Percentiles rank a stretch among this genome's conserved stretches.
These are phyloP conservation scores for Parotia lawesii DNA, from an alignment of 2,113 vertebrate species.

Conservation along the genomic window DNA sequence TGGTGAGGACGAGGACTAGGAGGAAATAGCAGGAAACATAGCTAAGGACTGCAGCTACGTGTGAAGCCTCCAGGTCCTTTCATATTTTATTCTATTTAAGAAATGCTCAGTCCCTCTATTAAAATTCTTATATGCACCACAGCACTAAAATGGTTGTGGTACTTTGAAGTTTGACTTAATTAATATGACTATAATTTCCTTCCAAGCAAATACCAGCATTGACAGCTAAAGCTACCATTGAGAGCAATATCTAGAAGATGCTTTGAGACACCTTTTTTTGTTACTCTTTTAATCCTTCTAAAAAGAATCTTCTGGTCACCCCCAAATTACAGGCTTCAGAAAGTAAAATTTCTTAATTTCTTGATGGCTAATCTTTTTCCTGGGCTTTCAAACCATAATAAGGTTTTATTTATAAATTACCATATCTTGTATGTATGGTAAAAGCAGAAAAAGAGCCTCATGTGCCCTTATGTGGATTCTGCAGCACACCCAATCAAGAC, in stretches of 20 bases:
- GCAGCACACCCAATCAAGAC: not conserved
- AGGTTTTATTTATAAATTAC: not conserved
- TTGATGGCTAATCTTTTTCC: conserved; percentile 19
- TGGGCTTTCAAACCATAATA: not conserved
- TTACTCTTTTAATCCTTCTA: conserved; percentile 10
- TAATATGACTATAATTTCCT: not conserved
- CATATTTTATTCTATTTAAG: not conserved
- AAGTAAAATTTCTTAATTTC: conserved; percentile 2
- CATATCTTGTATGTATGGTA: not conserved
- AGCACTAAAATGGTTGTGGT: not conserved
- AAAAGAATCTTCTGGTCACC: not conserved
- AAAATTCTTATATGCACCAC: not conserved
- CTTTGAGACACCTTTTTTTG: not conserved
- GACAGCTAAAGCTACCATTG: not conserved
- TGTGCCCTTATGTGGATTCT: not conserved
- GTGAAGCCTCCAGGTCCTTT: not conserved
- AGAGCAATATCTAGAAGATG: not conserved
- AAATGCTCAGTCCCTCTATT: not conserved
- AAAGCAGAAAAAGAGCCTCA: not conserved
- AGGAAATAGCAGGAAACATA: not conserved
- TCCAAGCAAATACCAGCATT: not conserved
- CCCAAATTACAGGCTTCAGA: conserved; percentile 11
- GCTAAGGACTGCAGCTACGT: not conserved
- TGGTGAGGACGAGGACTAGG: not conserved
- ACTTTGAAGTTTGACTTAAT: conserved; percentile 31